Base-by-base conservation (phyloP, 2,113 vertebrate genomes). In the Alligator sinensis region DNA sequence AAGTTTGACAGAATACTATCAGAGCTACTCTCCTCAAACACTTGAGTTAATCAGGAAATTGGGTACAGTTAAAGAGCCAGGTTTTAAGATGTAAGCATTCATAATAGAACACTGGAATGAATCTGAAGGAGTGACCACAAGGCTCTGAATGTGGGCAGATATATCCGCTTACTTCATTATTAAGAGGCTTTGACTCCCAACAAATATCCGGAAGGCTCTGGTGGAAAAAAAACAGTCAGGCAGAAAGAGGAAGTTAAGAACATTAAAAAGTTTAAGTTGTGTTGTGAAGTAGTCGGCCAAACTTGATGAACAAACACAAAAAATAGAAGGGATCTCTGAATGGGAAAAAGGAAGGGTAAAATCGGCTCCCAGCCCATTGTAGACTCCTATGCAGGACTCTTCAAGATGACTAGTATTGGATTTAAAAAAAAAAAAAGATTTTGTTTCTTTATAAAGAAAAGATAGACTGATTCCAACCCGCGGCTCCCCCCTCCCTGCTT, bases 91-190 rank as follows among this genome's bases (percentile, higher is more conserved):
- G 72, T 76, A 89, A 22, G 47, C 84, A 89, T 70, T 91, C 75
- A 80, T 28, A 68, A 28, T 28, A 83, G 82, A 91, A 94, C 61
- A 91, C 59, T 91, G 95, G 89, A 95, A 91, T 96, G 66, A 97
- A 90, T 96, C 84, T 84, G 87, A 95, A 90, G 80, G 86, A 86
- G 92, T 97, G 91, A 96, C 96, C 87, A 70, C 97, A 97, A 97
- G 89, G 30, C 68, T 82, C 74, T 78, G 89, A 25, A 54, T 47
- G 97, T 98, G 97, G 97, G 97, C 93, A 97, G 96, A 68, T 97
- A 93, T 94, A 97, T 97, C 95, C 81, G 54, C 89, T 97, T 90
- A 72, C 94, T 91, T 97, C 91, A 94, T 97, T 96, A 96, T 85
- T 97, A 89, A 93, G 92, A 97, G 87, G 77, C 94, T 96, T 96